Evolutionary conservation across 2,113 vertebrate genomes (phyloP).

Genomic region (Stigmatopora nigra): DNA sequence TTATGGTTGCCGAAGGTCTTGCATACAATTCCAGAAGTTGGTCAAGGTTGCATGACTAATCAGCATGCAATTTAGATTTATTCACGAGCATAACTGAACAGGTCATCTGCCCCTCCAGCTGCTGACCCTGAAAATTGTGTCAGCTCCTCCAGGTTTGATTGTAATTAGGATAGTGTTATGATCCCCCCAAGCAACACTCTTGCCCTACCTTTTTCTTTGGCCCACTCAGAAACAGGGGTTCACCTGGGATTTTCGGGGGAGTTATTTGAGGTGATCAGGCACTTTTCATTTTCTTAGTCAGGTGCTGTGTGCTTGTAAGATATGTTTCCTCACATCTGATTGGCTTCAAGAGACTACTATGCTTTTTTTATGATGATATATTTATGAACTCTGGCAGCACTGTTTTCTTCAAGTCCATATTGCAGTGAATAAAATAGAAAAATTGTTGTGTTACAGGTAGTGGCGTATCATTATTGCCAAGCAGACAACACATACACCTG

Average conservation of each 20-base stretch:
- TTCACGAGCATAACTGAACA: slow-evolving; percentile 7
- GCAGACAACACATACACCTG: slow-evolving; percentile 97
- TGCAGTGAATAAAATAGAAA: no score
- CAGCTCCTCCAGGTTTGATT: slow-evolving; percentile 62
- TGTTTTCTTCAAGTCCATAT: neutral
- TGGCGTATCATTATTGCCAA: slow-evolving; percentile 97
- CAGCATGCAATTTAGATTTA: slow-evolving; percentile 1
- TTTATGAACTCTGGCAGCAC: neutral
- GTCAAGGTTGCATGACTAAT: neutral
- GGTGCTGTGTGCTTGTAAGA: neutral
- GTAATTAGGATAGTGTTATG: slow-evolving; percentile 57
- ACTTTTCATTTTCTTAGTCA: slow-evolving; percentile 8
- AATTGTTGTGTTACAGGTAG: slow-evolving; percentile 73
- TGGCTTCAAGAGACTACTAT: neutral
- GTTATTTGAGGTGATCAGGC: slow-evolving; percentile 27
- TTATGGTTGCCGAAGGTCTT: no score
- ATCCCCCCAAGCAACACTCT: slow-evolving; percentile 25
- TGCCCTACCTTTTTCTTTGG: slow-evolving; percentile 14
- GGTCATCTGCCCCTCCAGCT: slow-evolving; percentile 30
- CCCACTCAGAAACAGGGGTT: slow-evolving; percentile 23
- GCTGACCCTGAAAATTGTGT: slow-evolving; percentile 47
- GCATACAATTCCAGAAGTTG: neutral
- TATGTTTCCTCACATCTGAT: neutral
- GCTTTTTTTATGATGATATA: neutral
- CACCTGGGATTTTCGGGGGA: slow-evolving; percentile 18